phyloP scores from a whole-genome alignment of 2,113 vertebrate species.

The Chlamydotis undulata region DNA sequence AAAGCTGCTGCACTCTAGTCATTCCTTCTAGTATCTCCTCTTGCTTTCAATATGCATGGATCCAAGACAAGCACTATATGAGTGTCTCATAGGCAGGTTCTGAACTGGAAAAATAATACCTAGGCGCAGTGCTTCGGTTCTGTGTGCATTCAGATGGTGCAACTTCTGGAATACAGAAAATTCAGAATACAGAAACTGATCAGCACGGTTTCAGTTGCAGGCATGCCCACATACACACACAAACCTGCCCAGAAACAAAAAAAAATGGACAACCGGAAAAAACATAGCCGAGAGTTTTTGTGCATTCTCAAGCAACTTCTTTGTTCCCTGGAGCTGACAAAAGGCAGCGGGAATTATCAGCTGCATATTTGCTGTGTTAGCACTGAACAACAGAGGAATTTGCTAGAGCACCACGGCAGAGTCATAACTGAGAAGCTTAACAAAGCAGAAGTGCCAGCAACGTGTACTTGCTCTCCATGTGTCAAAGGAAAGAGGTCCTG shows the following conservation, averaged over 20 bases:
- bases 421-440: background rate
- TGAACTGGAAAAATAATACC: background rate
- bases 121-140: background rate
- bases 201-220: background rate
- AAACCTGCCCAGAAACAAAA: background rate
- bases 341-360: background rate
- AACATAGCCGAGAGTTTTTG: background rate
- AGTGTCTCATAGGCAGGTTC: background rate
- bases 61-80: background rate
- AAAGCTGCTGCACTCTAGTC: background rate
- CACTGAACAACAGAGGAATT: background rate
- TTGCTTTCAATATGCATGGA: background rate
- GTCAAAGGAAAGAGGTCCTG: background rate
- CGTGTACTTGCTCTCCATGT: background rate
- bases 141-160: background rate
- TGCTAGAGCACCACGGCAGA: fast-evolving
- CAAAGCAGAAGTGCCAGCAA: background rate
- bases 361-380: background rate
- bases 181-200: fast-evolving
- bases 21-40: background rate
- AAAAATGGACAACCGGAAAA: background rate
- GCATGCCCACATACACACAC: background rate
- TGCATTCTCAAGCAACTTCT: background rate
- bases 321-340: background rate
- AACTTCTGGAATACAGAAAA: background rate